These are phyloP conservation scores for Cerceris rybyensis DNA, from an alignment of 2,888 invertebrate genomes.

Conservation along the genomic window DNA sequence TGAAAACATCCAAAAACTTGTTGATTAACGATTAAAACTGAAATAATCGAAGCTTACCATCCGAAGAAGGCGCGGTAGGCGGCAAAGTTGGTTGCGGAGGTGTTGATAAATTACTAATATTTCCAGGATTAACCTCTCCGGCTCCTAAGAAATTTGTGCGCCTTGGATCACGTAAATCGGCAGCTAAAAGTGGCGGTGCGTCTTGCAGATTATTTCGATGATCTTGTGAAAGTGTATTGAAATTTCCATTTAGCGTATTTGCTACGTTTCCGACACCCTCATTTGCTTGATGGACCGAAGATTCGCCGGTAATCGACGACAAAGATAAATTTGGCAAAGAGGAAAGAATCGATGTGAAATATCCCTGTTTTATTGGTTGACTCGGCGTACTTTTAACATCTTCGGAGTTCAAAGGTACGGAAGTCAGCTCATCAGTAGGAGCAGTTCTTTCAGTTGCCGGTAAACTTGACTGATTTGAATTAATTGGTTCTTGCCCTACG, in stretches of 20 bases:
- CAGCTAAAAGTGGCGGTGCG: constrained; percentile 40
- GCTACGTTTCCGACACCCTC: constrained; percentile 30
- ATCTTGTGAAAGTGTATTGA: constrained; percentile 47
- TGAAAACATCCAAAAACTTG: not conserved
- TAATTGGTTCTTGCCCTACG: constrained; percentile 68
- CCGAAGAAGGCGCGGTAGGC: constrained; percentile 60
- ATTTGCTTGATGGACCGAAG: constrained; percentile 26
- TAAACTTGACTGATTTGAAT: constrained; percentile 14
- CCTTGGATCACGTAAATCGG: constrained; percentile 47
- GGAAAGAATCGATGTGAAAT: constrained; percentile 77
- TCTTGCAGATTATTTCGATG: constrained; percentile 42
- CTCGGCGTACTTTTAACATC: constrained; percentile 34
- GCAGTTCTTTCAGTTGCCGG: not conserved
- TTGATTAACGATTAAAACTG: not conserved
- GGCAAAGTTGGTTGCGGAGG: constrained; percentile 56
- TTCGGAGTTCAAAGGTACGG: constrained; percentile 31
- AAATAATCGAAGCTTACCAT: constrained; percentile 58
- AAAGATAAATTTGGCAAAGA: constrained; percentile 77
- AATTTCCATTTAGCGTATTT: constrained; percentile 35
- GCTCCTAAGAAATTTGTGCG: constrained; percentile 32
- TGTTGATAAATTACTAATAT: constrained; percentile 17
- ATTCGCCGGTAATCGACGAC: constrained; percentile 72
- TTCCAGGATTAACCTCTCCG: constrained; percentile 29
- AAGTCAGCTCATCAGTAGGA: constrained; percentile 30
- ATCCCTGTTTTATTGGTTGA: constrained; percentile 68